Evolutionary conservation across 2,797 vertebrate species (phyloP), one percentile per base, ranked within the genome.

Genomic region (Enteromius argenteus): DNA sequence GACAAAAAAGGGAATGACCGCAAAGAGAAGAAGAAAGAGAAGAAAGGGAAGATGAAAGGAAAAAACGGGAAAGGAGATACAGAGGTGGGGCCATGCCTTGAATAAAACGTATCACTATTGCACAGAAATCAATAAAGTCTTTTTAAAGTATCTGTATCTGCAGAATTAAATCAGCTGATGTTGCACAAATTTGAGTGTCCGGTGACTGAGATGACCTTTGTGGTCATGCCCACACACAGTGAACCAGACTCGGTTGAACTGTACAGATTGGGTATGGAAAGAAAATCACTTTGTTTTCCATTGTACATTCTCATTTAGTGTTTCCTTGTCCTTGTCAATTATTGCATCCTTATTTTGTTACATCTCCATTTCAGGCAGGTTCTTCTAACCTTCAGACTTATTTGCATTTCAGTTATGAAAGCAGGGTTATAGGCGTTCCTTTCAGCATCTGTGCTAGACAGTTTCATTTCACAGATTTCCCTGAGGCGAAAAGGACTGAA

Each of bases 11-110:
- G 56, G 11, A 90, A 87, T 72, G 89, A 89, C 0, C 8, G 13
- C 73, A 92, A 89, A 88, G 89, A 89, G 7, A 10, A 23, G 69
- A 92, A 90, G 68, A 90, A 87, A 21, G 85, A 17, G 68, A 92
- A 90, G 66, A 90, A 88, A 27, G 85, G 0, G 0, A 90, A 93
- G 83, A 56, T 42, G 19, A 90, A 89, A 84, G 73, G 85, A 35
- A 91, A 88, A 85, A 90, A 76, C 23, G 73, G 85, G 42, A 91
- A 87, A 81, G 79, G 56, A 37, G 89, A 90, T 67, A 79, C 69
- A 42, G 86, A 87, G 89, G 91, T 92, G 66, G 56, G 89, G 10
- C 64, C 53, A 32, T n/a, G 14, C 46, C 51, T 27, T 78, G 42
- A 53, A 80, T 17, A 79, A 21, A 53, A 35, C 42, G 3, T 71